phyloP scores from a whole-genome alignment of 2,113 vertebrate genomes.

The Podarcis raffonei region DNA sequence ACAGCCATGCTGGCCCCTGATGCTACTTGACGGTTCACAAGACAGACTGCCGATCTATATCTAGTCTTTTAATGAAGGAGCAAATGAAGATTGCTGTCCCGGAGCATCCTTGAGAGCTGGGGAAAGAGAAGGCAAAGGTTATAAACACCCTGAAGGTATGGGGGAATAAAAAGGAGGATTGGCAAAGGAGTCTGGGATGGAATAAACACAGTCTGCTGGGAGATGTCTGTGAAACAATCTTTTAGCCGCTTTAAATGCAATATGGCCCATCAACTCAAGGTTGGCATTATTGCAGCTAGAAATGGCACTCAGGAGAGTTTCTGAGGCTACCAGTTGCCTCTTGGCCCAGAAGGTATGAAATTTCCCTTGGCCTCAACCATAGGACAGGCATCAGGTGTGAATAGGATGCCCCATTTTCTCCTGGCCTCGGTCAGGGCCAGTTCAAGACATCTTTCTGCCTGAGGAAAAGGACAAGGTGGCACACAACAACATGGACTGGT shows the following conservation, averaged over 20 bases:
- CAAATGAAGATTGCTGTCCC: not conserved
- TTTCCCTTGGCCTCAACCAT: not conserved
- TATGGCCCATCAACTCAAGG: not conserved
- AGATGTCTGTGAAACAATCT: not conserved
- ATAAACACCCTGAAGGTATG: not conserved
- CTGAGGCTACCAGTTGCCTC: not conserved
- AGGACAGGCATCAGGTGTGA: not conserved
- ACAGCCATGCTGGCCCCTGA: not conserved
- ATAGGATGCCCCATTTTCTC: not conserved
- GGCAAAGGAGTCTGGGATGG: not conserved
- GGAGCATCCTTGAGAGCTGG: not conserved
- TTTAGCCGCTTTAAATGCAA: not conserved
- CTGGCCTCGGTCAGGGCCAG: no score
- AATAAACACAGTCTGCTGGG: not conserved
- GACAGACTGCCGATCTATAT: not conserved
- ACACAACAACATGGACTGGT: no score
- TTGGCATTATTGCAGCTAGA: no score
- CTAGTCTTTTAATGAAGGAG: conserved; percentile 1
- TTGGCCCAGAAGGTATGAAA: not conserved
- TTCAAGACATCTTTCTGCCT: no score
- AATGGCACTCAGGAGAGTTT: not conserved
- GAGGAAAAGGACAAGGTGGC: no score
- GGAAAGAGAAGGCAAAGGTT: not conserved
- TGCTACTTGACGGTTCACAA: not conserved
- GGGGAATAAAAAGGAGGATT: not conserved